Percentiles rank a stretch among this genome's conserved stretches.
Conservation (phyloP, 2,888 invertebrate species). For the Rhingia campestris region DNA sequence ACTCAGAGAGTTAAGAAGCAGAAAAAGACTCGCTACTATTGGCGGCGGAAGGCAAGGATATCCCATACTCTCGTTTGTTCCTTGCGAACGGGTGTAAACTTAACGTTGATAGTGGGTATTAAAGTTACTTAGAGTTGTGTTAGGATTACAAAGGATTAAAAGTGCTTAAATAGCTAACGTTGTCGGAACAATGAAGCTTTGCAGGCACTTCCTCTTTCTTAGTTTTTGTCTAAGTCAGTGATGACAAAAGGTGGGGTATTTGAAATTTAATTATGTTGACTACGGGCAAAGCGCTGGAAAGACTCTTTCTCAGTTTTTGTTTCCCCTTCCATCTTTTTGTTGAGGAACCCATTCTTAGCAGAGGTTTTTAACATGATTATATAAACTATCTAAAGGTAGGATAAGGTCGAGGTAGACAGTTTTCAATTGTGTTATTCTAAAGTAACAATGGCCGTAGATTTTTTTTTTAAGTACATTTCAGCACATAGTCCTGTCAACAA, state of each 20-base stretch:
- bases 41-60: conserved; percentile 23
- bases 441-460: too few relatives aligned
- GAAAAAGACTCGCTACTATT: conserved; percentile 25
- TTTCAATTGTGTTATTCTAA: too few relatives aligned
- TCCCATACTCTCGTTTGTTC: background rate
- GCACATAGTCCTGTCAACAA: too few relatives aligned
- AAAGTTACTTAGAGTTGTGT: conserved; percentile 70
- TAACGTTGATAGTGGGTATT: conserved; percentile 73
- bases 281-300: conserved; percentile 44
- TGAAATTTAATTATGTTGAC: conserved; percentile 64
- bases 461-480: too few relatives aligned
- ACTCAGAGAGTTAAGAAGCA: conserved; percentile 32
- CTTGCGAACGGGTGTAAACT: conserved; percentile 45
- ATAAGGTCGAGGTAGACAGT: too few relatives aligned
- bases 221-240: background rate
- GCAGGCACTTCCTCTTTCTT: conserved; percentile 14
- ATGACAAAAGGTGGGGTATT: conserved; percentile 35
- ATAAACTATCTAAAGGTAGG: too few relatives aligned
- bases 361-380: too few relatives aligned
- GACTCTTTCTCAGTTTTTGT: conserved; percentile 33
- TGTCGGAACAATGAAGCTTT: conserved; percentile 54
- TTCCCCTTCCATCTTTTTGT: background rate
- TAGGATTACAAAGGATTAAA: conserved; percentile 73
- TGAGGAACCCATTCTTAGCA: background rate
- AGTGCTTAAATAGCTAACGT: conserved; percentile 70